Percentiles rank a stretch among this genome's conserved stretches.
Conservation (phyloP, 2,113 vertebrate species). For the Rattus rattus region DNA sequence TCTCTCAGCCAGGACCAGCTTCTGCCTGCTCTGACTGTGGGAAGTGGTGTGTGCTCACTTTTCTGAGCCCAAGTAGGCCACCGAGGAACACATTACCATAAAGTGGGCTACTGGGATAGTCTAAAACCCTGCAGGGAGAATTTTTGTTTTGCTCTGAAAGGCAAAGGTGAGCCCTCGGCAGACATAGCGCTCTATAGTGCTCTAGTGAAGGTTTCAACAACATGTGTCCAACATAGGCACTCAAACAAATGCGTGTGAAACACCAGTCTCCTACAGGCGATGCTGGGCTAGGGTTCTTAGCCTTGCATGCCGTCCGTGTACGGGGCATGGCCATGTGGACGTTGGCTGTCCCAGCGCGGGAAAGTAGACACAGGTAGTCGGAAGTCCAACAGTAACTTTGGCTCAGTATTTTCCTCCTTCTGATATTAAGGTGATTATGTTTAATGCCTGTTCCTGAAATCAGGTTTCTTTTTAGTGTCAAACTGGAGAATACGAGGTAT, state of each 20-base stretch:
- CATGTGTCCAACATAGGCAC: background rate
- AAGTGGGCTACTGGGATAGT: background rate
- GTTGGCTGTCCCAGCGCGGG: too few relatives aligned
- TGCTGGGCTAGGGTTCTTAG: background rate
- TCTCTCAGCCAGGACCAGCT: background rate
- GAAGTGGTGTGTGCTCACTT: background rate
- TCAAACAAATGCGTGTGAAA: background rate
- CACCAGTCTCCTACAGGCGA: background rate
- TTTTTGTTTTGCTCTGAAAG: conserved; percentile 38
- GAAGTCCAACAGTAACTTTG: background rate
- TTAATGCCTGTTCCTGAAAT: background rate
- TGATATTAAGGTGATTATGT: background rate
- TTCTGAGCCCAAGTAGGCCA: background rate
- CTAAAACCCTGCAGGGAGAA: background rate
- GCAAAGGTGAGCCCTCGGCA: background rate
- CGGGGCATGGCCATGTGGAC: too few relatives aligned
- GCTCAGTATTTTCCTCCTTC: background rate
- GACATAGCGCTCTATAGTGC: background rate
- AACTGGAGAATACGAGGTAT: background rate
- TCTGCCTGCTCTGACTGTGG: background rate
- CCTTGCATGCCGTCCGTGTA: fast-evolving
- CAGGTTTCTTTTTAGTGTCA: conserved; percentile 22
- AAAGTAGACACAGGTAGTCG: background rate
- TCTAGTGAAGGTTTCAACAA: background rate
- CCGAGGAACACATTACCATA: background rate